Base-by-base conservation (phyloP, 1,140 invertebrate species). In the Harlomillsia oculata region DNA sequence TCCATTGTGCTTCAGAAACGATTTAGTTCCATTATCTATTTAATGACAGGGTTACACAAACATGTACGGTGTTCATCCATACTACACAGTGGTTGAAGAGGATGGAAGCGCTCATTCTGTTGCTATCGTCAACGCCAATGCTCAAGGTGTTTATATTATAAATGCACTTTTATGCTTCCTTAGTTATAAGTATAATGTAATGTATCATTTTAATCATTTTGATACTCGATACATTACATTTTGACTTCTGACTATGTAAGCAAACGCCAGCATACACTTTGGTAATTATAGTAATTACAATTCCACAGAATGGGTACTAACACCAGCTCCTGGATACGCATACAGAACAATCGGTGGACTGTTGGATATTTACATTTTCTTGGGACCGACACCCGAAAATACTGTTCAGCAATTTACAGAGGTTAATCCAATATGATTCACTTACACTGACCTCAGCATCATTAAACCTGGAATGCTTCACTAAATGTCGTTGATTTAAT, bases 371-470 rank as follows among this genome's bases (percentile, higher is more conserved):
- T 72, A 71, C 60, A 30, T 72, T 29, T 69, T 72, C 55, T 39
- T 70, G 0, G 73, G 73, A 13, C 69, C 67, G 23, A 66, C 54
- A 9, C 70, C 77, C 14, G 68, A 74, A 44, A 62, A 72, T 34
- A 74, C 75, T 21, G 65, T 76, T 2, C 64, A 70, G 34, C 77
- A 80, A 61, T 79, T 76, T 61, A 70, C 68, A 9, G 64, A 71
- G 50, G 46, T 57, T 41, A 25, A 11, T 13, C 13, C 6, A 36
- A 37, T 18, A 1, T 51, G 21, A 6, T 51, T 23, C 11, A 46
- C 11, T 20, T 46, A n/a, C n/a, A n/a, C 44, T 25, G 26, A 11
- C 11, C 20, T 26, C 44, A 28, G 18, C 9, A 41, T n/a, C 8
- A 41, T 41, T 11, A 8, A 8, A 41, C 18, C 6, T 34, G 40